These are phyloP conservation scores for Calypte anna DNA, from an alignment of 2,113 vertebrate species.

Conservation along the genomic window DNA sequence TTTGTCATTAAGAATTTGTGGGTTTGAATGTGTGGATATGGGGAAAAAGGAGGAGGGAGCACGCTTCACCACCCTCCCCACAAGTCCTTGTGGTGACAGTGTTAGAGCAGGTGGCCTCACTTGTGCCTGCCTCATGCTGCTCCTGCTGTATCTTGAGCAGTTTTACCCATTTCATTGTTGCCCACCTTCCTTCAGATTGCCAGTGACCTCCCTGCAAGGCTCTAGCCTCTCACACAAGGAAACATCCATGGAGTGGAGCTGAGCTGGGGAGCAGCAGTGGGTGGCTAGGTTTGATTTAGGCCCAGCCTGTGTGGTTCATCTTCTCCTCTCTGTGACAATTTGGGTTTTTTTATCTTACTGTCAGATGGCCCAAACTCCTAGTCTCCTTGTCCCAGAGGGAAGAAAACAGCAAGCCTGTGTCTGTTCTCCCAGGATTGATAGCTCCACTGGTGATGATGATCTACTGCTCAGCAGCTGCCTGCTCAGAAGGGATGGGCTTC, in stretches of 20 bases:
- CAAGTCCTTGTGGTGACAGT: accelerated
- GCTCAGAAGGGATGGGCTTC: neutral
- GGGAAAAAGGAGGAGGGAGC: too few species aligned
- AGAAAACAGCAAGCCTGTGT: conserved; percentile 41
- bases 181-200: neutral
- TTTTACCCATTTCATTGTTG: neutral
- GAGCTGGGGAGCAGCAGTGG: neutral
- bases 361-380: conserved; percentile 23
- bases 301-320: conserved; percentile 1
- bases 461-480: neutral
- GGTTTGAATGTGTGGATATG: neutral
- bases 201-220: neutral
- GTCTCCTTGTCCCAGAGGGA: conserved; percentile 35
- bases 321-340: conserved; percentile 37
- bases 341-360: neutral
- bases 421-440: neutral
- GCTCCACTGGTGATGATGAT: neutral
- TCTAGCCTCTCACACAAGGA: neutral
- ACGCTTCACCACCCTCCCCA: accelerated
- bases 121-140: neutral
- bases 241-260: neutral
- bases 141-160: neutral
- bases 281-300: conserved; percentile 64
- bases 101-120: neutral
- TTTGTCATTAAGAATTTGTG: neutral